A percentile compares a stretch with the other conserved stretches of the same genome.
Conservation (phyloP, 2,888 invertebrate species). For the Oxytorus armatus region DNA sequence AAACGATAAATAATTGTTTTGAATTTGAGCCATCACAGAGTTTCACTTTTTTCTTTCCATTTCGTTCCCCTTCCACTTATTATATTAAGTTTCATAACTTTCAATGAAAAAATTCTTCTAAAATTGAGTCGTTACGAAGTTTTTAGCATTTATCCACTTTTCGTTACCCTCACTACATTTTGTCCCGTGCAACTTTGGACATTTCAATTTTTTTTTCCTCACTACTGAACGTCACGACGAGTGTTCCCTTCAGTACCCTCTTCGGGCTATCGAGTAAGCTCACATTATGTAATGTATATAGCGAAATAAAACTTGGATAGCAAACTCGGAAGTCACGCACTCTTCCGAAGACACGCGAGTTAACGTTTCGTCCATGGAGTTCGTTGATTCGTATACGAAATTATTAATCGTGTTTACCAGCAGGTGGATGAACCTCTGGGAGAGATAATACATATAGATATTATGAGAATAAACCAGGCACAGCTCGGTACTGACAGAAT, state of each 20-base stretch:
- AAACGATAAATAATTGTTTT: not conserved
- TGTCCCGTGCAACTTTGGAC: not conserved
- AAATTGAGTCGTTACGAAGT: not conserved
- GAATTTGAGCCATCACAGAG: not conserved
- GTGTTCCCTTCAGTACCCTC: not conserved
- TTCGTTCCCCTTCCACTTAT: not conserved
- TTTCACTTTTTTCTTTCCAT: not conserved
- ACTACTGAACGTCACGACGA: constrained; percentile 21
- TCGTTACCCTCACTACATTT: not conserved
- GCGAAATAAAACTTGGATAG: constrained; percentile 9
- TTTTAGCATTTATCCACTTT: not conserved
- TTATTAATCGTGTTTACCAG: constrained; percentile 54
- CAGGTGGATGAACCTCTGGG: constrained; percentile 53
- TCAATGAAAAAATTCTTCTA: not conserved
- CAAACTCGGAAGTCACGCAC: constrained; percentile 63
- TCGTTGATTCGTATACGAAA: constrained; percentile 58
- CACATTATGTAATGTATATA: constrained; percentile 2
- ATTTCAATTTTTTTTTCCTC: not conserved
- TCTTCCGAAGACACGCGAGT: constrained; percentile 56
- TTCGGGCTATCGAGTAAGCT: constrained; percentile 20
- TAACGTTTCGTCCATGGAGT: constrained; percentile 35
- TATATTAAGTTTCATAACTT: not conserved
- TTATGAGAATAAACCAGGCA: not conserved
- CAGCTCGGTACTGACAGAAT: not conserved
- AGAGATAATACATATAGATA: not conserved